phyloP scores from a whole-genome alignment of 2,888 invertebrate species.

The Bombylius major region DNA sequence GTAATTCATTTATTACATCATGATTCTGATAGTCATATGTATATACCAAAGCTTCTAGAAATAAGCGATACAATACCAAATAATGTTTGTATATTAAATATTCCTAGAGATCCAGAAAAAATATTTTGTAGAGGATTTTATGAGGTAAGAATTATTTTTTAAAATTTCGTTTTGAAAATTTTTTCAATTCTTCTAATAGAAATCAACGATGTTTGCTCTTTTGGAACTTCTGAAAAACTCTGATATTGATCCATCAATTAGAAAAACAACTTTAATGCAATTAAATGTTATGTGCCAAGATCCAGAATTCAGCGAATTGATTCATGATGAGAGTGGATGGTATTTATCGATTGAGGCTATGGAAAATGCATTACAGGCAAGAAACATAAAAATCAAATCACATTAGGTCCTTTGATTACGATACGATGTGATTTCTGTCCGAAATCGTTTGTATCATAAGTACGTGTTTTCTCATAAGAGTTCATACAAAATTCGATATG shows the following conservation, averaged over 20 bases:
- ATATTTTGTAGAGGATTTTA: constrained; percentile 21
- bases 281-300: constrained; percentile 27
- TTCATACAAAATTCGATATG: too few relatives aligned
- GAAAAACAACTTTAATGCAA: constrained; percentile 28
- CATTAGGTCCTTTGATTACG: too few relatives aligned
- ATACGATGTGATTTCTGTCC: too few relatives aligned
- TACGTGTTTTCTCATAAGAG: too few relatives aligned
- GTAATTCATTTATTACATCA: constrained; percentile 22
- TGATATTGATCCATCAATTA: constrained; percentile 26
- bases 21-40: constrained; percentile 15
- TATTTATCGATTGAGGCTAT: constrained; percentile 21
- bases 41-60: constrained; percentile 20
- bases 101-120: constrained; percentile 18
- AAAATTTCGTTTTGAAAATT: too few relatives aligned
- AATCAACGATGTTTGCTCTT: constrained; percentile 16
- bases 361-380: constrained; percentile 19
- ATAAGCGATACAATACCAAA: constrained; percentile 22
- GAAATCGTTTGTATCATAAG: too few relatives aligned
- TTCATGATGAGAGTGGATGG: constrained; percentile 20
- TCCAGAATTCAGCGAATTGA: constrained; percentile 18
- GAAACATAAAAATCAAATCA: too few relatives aligned
- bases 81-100: constrained; percentile 22
- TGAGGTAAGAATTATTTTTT: constrained; percentile 10
- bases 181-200: constrained; percentile 1
- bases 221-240: constrained; percentile 23